phyloP scores from a whole-genome alignment of 1,140 invertebrate species.

The Cydia strobilella region DNA sequence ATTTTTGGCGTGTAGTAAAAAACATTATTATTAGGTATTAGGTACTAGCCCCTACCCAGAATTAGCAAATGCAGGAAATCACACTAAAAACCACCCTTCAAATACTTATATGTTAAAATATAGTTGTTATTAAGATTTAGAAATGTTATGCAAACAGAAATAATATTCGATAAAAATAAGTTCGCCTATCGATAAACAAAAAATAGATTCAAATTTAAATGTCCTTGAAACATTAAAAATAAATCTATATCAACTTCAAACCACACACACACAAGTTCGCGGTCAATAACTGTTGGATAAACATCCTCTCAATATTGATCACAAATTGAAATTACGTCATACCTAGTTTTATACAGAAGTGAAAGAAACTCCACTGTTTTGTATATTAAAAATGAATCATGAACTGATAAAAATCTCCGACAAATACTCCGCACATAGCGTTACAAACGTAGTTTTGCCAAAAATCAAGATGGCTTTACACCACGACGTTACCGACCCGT shows the following conservation, averaged over 20 bases:
- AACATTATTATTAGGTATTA: too few relatives aligned
- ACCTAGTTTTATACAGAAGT: not conserved
- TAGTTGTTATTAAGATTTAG: too few relatives aligned
- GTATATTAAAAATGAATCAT: not conserved
- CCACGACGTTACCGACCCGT: too few relatives aligned
- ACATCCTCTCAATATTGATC: conserved; percentile 26
- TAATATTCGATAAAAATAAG: not conserved
- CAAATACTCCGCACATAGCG: not conserved
- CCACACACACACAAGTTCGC: not conserved
- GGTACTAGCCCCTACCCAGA: too few relatives aligned
- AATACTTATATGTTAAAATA: too few relatives aligned
- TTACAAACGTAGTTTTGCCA: too few relatives aligned
- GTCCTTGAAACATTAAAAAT: not conserved
- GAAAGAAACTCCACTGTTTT: not conserved
- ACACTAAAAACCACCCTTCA: too few relatives aligned
- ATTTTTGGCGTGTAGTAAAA: too few relatives aligned
- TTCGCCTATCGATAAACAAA: not conserved
- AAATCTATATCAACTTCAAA: not conserved
- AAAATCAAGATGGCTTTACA: too few relatives aligned
- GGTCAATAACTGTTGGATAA: conserved; percentile 22
- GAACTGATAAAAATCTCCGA: not conserved
- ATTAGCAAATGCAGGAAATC: too few relatives aligned
- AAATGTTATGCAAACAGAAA: too few relatives aligned
- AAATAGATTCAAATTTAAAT: not conserved
- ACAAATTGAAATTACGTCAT: not conserved